Conservation (phyloP, 2,797 vertebrate genomes). For the Trematomus bernacchii region DNA sequence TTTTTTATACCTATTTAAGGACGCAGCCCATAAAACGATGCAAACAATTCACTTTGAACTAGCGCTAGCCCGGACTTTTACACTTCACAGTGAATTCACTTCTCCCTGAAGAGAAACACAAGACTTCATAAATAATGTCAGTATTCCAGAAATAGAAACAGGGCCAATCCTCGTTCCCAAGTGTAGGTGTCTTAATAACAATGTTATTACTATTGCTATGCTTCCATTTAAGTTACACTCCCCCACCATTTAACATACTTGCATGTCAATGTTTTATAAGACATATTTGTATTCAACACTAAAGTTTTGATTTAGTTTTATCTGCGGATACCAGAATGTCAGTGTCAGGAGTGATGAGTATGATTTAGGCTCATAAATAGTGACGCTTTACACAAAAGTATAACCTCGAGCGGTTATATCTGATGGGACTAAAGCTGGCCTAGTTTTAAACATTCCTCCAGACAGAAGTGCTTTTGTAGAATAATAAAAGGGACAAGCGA, state of each 20-base stretch:
- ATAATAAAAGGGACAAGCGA: background rate
- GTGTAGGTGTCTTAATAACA: slow-evolving; percentile 33
- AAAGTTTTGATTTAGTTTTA: slow-evolving; percentile 17
- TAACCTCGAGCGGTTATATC: background rate
- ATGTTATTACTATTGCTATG: background rate
- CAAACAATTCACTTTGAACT: slow-evolving; percentile 49
- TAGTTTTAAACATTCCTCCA: slow-evolving; percentile 10
- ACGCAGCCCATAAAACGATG: slow-evolving; percentile 23
- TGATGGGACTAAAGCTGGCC: slow-evolving; percentile 1
- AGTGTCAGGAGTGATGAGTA: slow-evolving; percentile 5
- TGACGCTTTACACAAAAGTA: slow-evolving; percentile 5
- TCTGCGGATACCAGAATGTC: background rate
- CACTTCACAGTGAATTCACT: slow-evolving; percentile 37
- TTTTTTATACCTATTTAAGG: slow-evolving; percentile 11
- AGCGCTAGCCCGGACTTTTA: slow-evolving; percentile 45
- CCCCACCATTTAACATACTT: background rate
- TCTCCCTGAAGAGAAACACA: slow-evolving; percentile 57
- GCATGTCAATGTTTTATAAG: background rate
- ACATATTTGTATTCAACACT: slow-evolving; percentile 10
- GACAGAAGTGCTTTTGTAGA: slow-evolving; percentile 9
- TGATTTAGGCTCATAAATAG: slow-evolving; percentile 2
- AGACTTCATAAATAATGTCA: slow-evolving; percentile 69
- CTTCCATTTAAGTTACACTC: slow-evolving; percentile 4
- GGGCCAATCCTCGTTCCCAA: slow-evolving; percentile 45
- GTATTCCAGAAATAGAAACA: slow-evolving; percentile 69